Percentiles rank a stretch among this genome's conserved stretches.
Evolutionary conservation across 1,140 invertebrate genomes (phyloP).

Genomic region (Archivesica marissinica): DNA sequence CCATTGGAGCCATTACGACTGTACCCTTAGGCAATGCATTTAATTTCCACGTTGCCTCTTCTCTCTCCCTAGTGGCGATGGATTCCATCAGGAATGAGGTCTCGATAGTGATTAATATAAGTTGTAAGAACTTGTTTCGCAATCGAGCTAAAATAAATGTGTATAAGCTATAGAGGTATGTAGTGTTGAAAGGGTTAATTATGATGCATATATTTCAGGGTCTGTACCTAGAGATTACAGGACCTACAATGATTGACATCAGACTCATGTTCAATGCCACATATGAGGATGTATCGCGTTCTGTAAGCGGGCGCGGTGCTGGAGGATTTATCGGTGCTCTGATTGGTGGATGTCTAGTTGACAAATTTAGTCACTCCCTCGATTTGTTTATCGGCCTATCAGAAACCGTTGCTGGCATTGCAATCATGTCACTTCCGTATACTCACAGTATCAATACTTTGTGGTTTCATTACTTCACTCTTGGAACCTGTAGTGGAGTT

Average conservation of each 20-base stretch:
- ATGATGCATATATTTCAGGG: conserved; percentile 28
- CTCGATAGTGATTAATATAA: too few species aligned
- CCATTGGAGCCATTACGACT: too few species aligned
- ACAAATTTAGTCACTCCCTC: conserved; percentile 21
- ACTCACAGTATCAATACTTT: neutral
- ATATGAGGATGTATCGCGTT: conserved; percentile 35
- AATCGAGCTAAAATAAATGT: too few species aligned
- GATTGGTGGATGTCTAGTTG: conserved; percentile 26
- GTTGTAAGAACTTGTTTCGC: too few species aligned
- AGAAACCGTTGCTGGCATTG: conserved; percentile 17
- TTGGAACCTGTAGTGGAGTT: conserved; percentile 18
- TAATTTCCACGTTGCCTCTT: too few species aligned
- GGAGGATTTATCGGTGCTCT: conserved; percentile 26
- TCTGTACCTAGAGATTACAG: conserved; percentile 24
- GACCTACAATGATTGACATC: conserved; percentile 49
- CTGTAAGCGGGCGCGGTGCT: conserved; percentile 33
- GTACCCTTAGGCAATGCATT: too few species aligned
- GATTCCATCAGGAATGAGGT: too few species aligned
- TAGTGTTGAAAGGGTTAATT: too few species aligned
- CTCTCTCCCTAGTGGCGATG: too few species aligned
- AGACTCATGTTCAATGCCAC: conserved; percentile 29
- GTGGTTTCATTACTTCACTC: conserved; percentile 38
- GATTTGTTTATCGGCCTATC: conserved; percentile 27
- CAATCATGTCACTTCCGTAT: conserved; percentile 8
- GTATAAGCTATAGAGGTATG: too few species aligned